Conservation (phyloP, 2,113 vertebrate species). For the Picathartes gymnocephalus region DNA sequence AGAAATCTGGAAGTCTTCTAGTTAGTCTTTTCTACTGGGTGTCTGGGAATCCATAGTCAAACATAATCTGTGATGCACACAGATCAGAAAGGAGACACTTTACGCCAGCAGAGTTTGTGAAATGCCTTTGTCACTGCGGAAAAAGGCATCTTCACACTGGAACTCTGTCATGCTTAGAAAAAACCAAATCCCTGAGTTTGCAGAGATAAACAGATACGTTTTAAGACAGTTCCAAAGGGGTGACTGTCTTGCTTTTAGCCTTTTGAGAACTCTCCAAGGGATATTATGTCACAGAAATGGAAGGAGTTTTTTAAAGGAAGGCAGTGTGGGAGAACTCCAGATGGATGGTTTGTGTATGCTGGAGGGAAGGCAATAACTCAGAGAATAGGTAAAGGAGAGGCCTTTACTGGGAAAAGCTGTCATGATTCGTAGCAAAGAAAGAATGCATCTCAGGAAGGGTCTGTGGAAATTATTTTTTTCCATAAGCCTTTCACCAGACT, state of each 20-base stretch:
- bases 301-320: not conserved
- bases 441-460: not conserved
- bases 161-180: not conserved
- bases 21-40: not conserved
- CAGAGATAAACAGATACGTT: not conserved
- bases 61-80: not conserved
- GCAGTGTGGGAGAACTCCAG: not conserved
- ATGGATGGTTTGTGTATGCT: not conserved
- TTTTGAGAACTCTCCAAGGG: not conserved
- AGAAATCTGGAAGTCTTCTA: not conserved
- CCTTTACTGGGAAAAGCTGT: not conserved
- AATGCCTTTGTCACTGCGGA: not conserved
- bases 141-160: not conserved
- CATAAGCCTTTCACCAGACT: conserved; percentile 5
- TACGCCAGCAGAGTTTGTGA: not conserved
- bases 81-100: not conserved
- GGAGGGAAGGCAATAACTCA: not conserved
- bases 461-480: conserved; percentile 17
- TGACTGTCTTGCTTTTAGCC: not conserved
- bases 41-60: not conserved
- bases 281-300: not conserved
- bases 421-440: not conserved
- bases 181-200: not conserved
- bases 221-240: not conserved
- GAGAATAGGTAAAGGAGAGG: not conserved